Percentiles rank a stretch among this genome's conserved stretches.
These are phyloP conservation scores for Eudasyphora cyanicolor DNA, from an alignment of 2,888 invertebrate species.

Conservation along the genomic window DNA sequence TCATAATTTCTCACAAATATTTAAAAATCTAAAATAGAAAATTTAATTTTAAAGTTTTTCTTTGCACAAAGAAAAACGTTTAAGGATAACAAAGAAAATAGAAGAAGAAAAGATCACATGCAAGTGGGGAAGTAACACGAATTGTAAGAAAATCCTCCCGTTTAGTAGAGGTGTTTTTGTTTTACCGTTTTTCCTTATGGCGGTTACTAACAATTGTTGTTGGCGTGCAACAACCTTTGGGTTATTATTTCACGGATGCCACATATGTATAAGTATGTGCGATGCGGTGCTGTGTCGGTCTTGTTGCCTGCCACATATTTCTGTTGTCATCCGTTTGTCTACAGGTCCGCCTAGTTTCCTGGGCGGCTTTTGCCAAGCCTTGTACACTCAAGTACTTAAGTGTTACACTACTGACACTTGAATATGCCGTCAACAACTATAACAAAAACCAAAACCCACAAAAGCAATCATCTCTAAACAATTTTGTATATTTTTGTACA, in stretches of 20 bases:
- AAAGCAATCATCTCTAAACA: not conserved
- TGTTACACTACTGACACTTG: constrained; percentile 37
- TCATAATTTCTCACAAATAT: not conserved
- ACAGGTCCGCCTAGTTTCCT: not conserved
- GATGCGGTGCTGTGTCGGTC: not conserved
- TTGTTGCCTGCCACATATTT: not conserved
- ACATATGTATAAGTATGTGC: not conserved
- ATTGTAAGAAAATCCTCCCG: not conserved
- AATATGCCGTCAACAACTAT: constrained; percentile 6
- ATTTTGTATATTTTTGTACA: not conserved
- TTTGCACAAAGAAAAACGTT: not conserved
- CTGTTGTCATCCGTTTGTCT: not conserved
- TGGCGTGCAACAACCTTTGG: constrained; percentile 29
- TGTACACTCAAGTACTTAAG: constrained; percentile 54
- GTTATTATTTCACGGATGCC: constrained; percentile 16
- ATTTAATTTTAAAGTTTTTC: not conserved
- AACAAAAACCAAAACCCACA: too few relatives aligned
- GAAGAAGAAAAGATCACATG: not conserved
- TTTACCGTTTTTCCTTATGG: not conserved
- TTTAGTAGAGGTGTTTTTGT: not conserved
- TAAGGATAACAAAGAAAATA: not conserved
- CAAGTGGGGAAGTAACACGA: not conserved
- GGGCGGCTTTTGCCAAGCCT: not conserved
- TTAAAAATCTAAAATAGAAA: not conserved
- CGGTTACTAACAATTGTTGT: not conserved